Base-by-base conservation (phyloP, 1,140 invertebrate species). In the Chironomus tepperi region DNA sequence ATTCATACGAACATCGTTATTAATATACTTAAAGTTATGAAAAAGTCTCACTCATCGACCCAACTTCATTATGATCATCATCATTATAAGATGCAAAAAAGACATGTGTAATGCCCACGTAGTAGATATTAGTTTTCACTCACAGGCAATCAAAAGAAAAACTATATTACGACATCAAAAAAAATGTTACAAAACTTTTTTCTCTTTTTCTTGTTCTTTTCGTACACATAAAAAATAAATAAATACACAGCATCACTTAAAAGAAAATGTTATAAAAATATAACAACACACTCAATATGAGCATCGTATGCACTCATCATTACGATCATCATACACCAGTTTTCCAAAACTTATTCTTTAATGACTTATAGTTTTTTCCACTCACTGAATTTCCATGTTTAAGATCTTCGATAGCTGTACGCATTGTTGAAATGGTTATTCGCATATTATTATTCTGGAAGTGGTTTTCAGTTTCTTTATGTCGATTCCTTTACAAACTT, bases 331-430 rank as follows among this genome's bases (percentile, higher is more conserved):
- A 70, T 70, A 16, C 65, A 70, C 18, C n/a, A 16, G 16, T 70
- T 18, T 70, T 70, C 65, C 65, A 70, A 21, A 70, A 70, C 18
- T 18, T n/a, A 18, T 70, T 18, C 16, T 12, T n/a, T 57, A 57
- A 12, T n/a, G 47, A 57, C 47, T 57, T 57, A 57, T 57, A n/a
- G 47, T 18, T 70, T 18, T 70, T 70, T 70, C 65, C 65, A 70
- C 65, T 70, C 18, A 70, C 65, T 70, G 16, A 18, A 21, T 70
- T 70, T 70, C 65, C 65, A 70, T 16, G 65, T 10, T 70, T 70
- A 9, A 70, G 16, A 19, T 70, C 65, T 70, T 70, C 65, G 18
- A 70, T 70, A 9, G 65, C 18, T 70, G 65, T 70, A 18, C 65
- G 16, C 19, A 70, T 19, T 3, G 8, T 70, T 18, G 65, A 10